Evolutionary conservation across 2,797 vertebrate genomes (phyloP).

Genomic region (Melanotaenia maccullochi): DNA sequence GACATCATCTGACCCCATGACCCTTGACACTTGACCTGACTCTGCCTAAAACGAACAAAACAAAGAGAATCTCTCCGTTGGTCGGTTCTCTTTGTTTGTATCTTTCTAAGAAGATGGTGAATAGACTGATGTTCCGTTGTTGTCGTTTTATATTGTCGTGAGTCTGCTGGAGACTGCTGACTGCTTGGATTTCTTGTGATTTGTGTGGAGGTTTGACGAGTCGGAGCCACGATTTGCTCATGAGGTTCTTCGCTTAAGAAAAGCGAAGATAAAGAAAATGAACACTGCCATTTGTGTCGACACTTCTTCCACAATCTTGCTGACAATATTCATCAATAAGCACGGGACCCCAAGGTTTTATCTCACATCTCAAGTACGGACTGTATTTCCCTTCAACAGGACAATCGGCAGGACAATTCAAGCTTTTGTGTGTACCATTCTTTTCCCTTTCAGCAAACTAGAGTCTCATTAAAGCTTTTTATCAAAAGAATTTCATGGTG

Average conservation of each 20-base stretch:
- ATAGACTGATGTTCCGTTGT: constrained; percentile 69
- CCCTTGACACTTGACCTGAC: constrained; percentile 75
- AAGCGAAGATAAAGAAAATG: constrained; percentile 46
- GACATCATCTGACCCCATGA: constrained; percentile 84
- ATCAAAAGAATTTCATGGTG: constrained; percentile 64
- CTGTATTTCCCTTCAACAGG: constrained; percentile 53
- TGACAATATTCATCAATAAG: constrained; percentile 74
- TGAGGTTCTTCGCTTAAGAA: constrained; percentile 25
- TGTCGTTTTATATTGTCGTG: constrained; percentile 48
- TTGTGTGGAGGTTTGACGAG: constrained; percentile 58
- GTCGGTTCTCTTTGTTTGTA: constrained; percentile 50
- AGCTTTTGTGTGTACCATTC: constrained; percentile 77
- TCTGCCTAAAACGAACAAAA: constrained; percentile 73
- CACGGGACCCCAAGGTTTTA: constrained; percentile 71
- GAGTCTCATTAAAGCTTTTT: constrained; percentile 75
- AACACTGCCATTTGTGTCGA: constrained; percentile 70
- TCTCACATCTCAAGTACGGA: constrained; percentile 62
- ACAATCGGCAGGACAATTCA: constrained; percentile 81
- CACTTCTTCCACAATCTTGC: constrained; percentile 55
- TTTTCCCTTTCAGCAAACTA: constrained; percentile 71
- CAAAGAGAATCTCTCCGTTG: constrained; percentile 45
- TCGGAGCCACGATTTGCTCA: constrained; percentile 41
- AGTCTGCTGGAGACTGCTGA: constrained; percentile 68
- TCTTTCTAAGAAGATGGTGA: constrained; percentile 75
- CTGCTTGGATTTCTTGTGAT: constrained; percentile 45